Evolutionary conservation across 2,113 vertebrate species (phyloP).

Genomic region (Percopsis transmontana): DNA sequence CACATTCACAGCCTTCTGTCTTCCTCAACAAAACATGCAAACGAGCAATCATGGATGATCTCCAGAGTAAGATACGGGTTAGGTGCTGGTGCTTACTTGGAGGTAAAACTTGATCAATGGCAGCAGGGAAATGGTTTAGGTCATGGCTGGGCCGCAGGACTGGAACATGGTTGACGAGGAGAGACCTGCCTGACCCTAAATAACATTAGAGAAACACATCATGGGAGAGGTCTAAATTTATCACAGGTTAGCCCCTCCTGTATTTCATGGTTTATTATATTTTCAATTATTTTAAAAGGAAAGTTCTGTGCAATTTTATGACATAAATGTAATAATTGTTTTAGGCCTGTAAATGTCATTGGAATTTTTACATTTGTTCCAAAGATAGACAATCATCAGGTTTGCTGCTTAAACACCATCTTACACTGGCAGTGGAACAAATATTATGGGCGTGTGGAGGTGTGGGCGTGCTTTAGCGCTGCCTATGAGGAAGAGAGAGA

Average conservation of each 20-base stretch:
- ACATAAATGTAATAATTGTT: no score
- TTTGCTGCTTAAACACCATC: no score
- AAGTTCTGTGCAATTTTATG: no score
- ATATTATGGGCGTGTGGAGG: no score
- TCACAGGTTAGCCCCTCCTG: neutral
- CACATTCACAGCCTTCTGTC: neutral
- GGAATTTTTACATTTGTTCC: no score
- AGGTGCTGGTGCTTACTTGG: conserved; percentile 88
- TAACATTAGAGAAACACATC: conserved; percentile 49
- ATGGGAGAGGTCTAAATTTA: conserved; percentile 11
- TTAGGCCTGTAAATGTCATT: no score
- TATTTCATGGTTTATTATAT: no score
- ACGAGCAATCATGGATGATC: conserved; percentile 23
- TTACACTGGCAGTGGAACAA: no score
- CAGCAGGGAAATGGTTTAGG: conserved; percentile 94
- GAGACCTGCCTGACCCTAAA: conserved; percentile 71
- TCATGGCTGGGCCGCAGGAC: conserved; percentile 88
- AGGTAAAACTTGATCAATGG: conserved; percentile 90
- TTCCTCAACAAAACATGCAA: conserved; percentile 2
- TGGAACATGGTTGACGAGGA: conserved; percentile 90
- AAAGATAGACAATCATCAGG: no score
- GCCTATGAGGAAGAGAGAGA: no score
- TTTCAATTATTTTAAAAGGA: no score
- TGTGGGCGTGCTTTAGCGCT: no score
- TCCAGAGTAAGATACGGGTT: conserved; percentile 67